Base-by-base conservation (phyloP, 2,888 invertebrate genomes). In the Dromius quadrimaculatus region DNA sequence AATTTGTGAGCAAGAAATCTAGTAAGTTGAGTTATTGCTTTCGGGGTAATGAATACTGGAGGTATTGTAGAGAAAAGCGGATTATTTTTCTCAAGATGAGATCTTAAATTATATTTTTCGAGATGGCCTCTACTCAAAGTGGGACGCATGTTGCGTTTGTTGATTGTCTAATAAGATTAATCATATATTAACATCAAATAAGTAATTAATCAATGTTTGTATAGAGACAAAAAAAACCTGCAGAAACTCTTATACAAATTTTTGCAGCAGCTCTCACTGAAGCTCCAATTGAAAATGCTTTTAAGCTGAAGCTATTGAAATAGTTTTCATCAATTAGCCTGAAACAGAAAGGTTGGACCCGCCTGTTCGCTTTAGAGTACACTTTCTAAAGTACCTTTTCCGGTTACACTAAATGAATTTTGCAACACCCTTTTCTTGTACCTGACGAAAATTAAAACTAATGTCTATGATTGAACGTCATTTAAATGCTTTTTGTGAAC, bases 401-500 rank as follows among this genome's bases (percentile, higher is more conserved):
- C 15, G 28, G 28, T 1, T 54, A 1, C 50, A 11, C 50, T 17
- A 23, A 13, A 28, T 54, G 50, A 54, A 54, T 54, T 23, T 54
- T 54, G 50, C 28, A 54, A 54, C 28, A 54, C 50, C 50, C 50
- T 54, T 54, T 54, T 54, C 50, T 54, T 54, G 32, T 54, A 54
- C 50, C 50, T 54, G 50, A 32, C 28, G 13, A 54, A 54, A 54
- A 54, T 54, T 54, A 54, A 54, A 54, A 54, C 50, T 54, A 54
- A 54, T 28, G 50, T 28, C 50, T 28, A 23, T 54, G 28, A 8
- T 54, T 54, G 23, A 23, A 15, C 9, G 50, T 17, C 23, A 54
- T 54, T 54, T 54, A 54, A 54, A 54, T 54, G 23, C 50, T 54
- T 54, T 54, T 54, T 28, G 50, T 54, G 50, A 54, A 54, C 50